A percentile compares a stretch with the other conserved stretches of the same genome.
phyloP scores from a whole-genome alignment of 2,888 invertebrate genomes.

The Dryobotodes eremita region DNA sequence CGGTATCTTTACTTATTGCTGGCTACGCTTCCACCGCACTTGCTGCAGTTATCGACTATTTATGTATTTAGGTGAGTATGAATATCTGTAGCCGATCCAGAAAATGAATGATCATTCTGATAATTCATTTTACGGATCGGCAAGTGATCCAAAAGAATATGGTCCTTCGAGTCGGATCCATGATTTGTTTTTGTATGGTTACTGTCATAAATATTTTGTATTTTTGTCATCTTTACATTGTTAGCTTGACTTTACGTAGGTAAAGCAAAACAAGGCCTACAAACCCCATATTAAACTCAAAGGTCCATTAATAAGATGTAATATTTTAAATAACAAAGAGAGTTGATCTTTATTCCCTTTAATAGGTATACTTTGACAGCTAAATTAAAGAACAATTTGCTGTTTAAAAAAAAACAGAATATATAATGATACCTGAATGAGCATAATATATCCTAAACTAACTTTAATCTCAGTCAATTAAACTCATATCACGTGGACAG shows the following conservation, averaged over 20 bases:
- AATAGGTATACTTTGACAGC: neutral
- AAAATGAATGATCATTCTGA: neutral
- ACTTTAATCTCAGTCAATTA: neutral
- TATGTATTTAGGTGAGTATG: constrained; percentile 40
- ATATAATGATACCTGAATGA: neutral
- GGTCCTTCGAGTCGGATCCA: constrained; percentile 22
- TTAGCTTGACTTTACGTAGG: neutral
- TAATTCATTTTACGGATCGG: neutral
- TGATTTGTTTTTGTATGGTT: neutral
- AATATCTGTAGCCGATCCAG: constrained; percentile 6
- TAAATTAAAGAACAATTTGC: neutral
- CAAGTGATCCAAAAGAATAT: neutral
- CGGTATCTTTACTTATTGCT: constrained; percentile 61
- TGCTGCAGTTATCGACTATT: constrained; percentile 31
- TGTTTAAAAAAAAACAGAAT: neutral
- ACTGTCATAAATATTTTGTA: neutral
- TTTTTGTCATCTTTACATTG: neutral
- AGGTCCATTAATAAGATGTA: neutral
- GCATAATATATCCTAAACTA: neutral
- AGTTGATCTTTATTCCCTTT: neutral
- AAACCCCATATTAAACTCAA: neutral
- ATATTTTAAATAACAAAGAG: neutral
- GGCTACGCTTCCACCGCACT: constrained; percentile 39
- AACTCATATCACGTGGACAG: constrained; percentile 7
- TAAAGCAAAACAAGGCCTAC: neutral